Evolutionary conservation across 2,888 invertebrate genomes (phyloP), one percentile per base, ranked within the genome.

Genomic region (Erannis defoliaria): DNA sequence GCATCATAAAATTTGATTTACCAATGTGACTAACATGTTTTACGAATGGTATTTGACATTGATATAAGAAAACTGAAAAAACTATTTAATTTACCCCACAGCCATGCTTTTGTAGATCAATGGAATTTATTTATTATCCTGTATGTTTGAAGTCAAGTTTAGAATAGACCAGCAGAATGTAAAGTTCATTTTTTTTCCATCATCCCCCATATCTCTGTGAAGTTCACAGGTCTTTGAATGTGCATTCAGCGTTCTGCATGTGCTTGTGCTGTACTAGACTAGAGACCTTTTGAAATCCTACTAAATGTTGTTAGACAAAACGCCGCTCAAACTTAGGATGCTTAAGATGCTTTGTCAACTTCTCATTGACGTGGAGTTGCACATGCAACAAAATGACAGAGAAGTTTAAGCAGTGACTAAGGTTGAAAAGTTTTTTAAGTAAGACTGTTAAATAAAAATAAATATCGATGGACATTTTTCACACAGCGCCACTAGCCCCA

Each of bases 21-120:
- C 10, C 38, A 40, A 21, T 31, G 58, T 53, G 33, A 59, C 53
- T 53, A 59, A 56, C 29, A 38, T 12, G 12, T 9, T 31, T 38
- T 37, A 21, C 12, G 14, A 19, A 16, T 40, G 53, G 48, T 54
- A 38, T 50, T 48, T 33, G n/a, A 35, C 14, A n/a, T n/a, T 35
- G 3, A n/a, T 14, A n/a, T 35, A n/a, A 35, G 5, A n/a, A 3
- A 14, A 3, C 35, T 35, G 14, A 5, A 35, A 4, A 4, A 4
- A 2, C 26, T 26, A 8, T 26, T 5, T 26, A 26, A 5, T 26
- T 8, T 1, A 26, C 26, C 8, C 6, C 5, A 26, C 4, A 26
- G 5, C 26, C 26, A 4, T 26, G 4, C 26, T 2, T 26, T 26
- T 26, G 26, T 26, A 26, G 26, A 26, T 26, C 26, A 26, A 26